A percentile compares a stretch with the other conserved stretches of the same genome.
Evolutionary conservation across 2,888 invertebrate species (phyloP).

Genomic region (Cotesia congregata): DNA sequence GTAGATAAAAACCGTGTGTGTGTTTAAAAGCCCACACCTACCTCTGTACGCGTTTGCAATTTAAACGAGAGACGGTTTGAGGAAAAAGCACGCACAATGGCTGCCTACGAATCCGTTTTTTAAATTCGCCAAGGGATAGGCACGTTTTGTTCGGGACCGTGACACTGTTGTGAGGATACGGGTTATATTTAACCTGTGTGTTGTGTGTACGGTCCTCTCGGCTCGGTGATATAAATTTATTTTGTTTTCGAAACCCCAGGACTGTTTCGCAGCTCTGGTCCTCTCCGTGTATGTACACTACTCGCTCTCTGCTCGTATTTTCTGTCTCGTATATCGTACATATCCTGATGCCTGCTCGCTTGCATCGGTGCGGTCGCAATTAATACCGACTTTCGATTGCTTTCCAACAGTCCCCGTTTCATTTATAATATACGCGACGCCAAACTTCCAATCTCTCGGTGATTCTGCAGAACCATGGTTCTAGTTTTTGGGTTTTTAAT

Average conservation of each 20-base stretch:
- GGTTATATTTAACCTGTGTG: constrained; percentile 8
- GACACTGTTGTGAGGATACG: constrained; percentile 26
- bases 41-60: constrained; percentile 58
- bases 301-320: no score
- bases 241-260: constrained; percentile 62
- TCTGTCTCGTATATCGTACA: constrained; percentile 67
- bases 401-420: constrained; percentile 7
- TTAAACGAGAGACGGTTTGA: constrained; percentile 54
- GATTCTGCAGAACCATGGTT: no score
- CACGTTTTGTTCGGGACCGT: constrained; percentile 32
- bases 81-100: constrained; percentile 48
- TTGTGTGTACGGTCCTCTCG: constrained; percentile 38
- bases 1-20: constrained; percentile 44
- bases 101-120: constrained; percentile 46
- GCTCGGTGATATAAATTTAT: constrained; percentile 65
- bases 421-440: not conserved
- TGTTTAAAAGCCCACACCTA: constrained; percentile 55
- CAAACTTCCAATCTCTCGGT: not conserved
- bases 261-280: constrained; percentile 58
- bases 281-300: no score
- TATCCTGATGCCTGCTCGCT: constrained; percentile 42
- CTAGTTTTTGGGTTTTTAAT: not conserved
- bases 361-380: constrained; percentile 54
- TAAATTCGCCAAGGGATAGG: constrained; percentile 42
- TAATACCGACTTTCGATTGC: constrained; percentile 38